A percentile compares a stretch with the other conserved stretches of the same genome.
Evolutionary conservation across 2,888 invertebrate genomes (phyloP).

Genomic region (Campaea margaritaria): DNA sequence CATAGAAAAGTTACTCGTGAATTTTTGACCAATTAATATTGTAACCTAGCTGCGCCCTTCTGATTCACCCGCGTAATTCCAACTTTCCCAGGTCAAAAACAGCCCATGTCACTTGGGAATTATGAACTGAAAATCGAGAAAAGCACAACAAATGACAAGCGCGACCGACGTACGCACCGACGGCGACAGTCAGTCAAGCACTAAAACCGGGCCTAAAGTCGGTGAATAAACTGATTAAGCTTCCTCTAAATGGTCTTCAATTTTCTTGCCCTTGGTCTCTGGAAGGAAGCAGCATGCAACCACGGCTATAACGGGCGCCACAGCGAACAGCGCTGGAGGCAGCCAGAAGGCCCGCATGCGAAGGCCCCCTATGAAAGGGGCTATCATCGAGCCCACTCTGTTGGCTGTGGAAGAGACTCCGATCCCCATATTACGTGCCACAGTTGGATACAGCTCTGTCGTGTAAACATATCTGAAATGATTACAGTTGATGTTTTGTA

Average conservation of each 20-base stretch:
- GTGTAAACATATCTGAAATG: constrained; percentile 72
- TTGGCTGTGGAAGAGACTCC: constrained; percentile 83
- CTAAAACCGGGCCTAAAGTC: too few relatives aligned
- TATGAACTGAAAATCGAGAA: too few relatives aligned
- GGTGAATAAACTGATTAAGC: background rate
- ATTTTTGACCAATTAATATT: too few relatives aligned
- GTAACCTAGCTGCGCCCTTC: too few relatives aligned
- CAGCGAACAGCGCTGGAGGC: constrained; percentile 29
- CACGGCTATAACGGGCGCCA: constrained; percentile 11
- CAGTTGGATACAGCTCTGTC: constrained; percentile 84
- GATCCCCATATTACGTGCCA: constrained; percentile 80
- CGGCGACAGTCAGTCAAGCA: too few relatives aligned
- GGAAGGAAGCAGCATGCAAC: constrained; percentile 26
- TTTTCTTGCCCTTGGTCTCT: constrained; percentile 31
- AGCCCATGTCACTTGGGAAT: too few relatives aligned
- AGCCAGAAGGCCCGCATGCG: constrained; percentile 13
- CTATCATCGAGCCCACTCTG: constrained; percentile 81
- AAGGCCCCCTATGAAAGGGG: constrained; percentile 77
- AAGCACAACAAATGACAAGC: too few relatives aligned
- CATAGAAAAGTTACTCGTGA: too few relatives aligned
- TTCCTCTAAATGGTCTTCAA: constrained; percentile 29
- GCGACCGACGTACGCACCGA: too few relatives aligned
- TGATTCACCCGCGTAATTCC: too few relatives aligned
- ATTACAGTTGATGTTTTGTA: too few relatives aligned
- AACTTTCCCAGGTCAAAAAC: too few relatives aligned